phyloP scores from a whole-genome alignment of 2,113 vertebrate species.

The Dolichotis patagonum region DNA sequence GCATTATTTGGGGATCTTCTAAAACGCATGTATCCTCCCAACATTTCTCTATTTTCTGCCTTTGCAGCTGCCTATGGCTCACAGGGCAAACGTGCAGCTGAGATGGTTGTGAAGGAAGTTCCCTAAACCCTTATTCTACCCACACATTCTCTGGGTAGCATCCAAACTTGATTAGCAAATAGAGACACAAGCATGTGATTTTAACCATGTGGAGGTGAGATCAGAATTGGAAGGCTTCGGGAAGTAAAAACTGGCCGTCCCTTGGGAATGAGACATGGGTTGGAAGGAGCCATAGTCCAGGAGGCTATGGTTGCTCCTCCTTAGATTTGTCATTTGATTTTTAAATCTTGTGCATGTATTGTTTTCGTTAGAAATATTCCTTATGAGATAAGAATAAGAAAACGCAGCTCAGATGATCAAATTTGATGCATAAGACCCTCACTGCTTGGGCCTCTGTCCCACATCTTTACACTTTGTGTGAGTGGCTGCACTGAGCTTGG shows the following conservation, averaged over 20 bases:
- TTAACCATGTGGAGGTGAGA: not conserved
- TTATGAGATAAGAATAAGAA: not conserved
- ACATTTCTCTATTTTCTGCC: not conserved
- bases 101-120: not conserved
- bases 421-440: not conserved
- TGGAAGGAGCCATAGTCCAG: no score
- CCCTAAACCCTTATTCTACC: not conserved
- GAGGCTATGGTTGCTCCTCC: rapidly evolving
- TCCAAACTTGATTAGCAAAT: not conserved
- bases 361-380: not conserved
- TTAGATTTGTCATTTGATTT: not conserved
- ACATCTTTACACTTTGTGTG: not conserved
- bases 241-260: not conserved
- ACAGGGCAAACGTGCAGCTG: not conserved
- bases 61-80: not conserved
- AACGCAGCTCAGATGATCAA: not conserved
- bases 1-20: not conserved
- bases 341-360: not conserved
- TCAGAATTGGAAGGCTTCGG: not conserved
- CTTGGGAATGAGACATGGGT: not conserved
- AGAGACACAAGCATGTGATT: not conserved
- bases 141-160: not conserved
- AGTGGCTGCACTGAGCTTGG: not conserved
- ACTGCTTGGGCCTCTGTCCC: not conserved
- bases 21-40: not conserved